phyloP scores from a whole-genome alignment of 2,888 invertebrate genomes.

The Drosophila niveifrons region DNA sequence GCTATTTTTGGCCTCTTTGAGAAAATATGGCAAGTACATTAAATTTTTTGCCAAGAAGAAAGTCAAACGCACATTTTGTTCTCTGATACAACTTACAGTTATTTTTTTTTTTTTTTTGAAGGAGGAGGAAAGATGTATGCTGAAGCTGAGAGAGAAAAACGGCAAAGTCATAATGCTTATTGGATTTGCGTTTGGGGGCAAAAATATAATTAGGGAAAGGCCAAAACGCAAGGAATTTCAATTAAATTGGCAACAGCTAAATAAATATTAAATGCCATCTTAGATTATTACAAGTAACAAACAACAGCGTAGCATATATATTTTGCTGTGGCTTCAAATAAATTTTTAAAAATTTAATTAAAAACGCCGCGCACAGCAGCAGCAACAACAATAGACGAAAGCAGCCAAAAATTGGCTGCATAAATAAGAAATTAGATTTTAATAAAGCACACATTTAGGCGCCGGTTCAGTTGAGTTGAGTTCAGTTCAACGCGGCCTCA shows the following conservation, averaged over 20 bases:
- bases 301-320: not conserved
- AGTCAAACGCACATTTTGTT: constrained; percentile 14
- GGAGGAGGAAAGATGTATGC: too few relatives aligned
- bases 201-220: constrained; percentile 69
- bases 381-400: constrained; percentile 6
- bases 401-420: constrained; percentile 54
- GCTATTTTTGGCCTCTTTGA: constrained; percentile 57
- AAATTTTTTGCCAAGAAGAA: constrained; percentile 47
- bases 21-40: constrained; percentile 70
- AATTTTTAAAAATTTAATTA: constrained; percentile 77
- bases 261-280: constrained; percentile 48
- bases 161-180: constrained; percentile 75
- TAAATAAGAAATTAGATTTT: constrained; percentile 77
- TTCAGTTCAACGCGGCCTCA: not conserved
- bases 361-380: constrained; percentile 32
- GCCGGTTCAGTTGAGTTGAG: not conserved
- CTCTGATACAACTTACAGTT: too few relatives aligned
- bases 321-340: constrained; percentile 50
- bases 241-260: constrained; percentile 67
- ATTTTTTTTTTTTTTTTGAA: too few relatives aligned
- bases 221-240: constrained; percentile 63
- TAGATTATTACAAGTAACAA: constrained; percentile 27
- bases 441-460: constrained; percentile 71
- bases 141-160: not conserved
- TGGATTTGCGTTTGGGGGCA: constrained; percentile 67